Evolutionary conservation across 2,797 vertebrate species (phyloP).

Genomic region (Ciconia nigra): DNA sequence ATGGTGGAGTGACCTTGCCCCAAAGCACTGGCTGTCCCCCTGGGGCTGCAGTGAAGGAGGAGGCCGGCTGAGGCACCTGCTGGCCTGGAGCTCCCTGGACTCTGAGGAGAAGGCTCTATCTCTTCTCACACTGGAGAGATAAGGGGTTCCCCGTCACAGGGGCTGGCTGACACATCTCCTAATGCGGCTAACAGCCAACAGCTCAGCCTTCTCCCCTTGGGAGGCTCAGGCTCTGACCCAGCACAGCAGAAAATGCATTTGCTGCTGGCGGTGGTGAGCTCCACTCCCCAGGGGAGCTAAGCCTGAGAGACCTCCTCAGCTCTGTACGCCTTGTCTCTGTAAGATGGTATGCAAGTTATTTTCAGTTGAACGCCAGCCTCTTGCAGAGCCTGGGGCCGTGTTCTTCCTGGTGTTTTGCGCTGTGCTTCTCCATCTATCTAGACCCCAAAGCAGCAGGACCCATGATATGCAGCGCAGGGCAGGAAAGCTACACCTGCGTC

Average conservation of each 20-base stretch:
- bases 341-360: neutral
- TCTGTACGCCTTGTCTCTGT: neutral
- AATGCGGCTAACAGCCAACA: neutral
- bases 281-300: neutral
- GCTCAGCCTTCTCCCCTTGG: neutral
- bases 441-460: neutral
- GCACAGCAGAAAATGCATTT: neutral
- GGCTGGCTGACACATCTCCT: neutral
- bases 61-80: neutral
- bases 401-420: neutral
- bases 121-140: neutral
- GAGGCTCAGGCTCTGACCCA: neutral
- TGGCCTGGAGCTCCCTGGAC: neutral
- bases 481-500: neutral
- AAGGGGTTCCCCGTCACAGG: neutral
- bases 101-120: neutral
- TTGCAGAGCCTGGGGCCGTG: neutral
- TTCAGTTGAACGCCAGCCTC: neutral
- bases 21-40: neutral
- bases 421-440: neutral
- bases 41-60: neutral
- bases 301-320: neutral
- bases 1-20: neutral
- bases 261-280: neutral
- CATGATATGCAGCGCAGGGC: neutral